Evolutionary conservation across 2,113 vertebrate species (phyloP).

Genomic region (Mormoops blainvillei): DNA sequence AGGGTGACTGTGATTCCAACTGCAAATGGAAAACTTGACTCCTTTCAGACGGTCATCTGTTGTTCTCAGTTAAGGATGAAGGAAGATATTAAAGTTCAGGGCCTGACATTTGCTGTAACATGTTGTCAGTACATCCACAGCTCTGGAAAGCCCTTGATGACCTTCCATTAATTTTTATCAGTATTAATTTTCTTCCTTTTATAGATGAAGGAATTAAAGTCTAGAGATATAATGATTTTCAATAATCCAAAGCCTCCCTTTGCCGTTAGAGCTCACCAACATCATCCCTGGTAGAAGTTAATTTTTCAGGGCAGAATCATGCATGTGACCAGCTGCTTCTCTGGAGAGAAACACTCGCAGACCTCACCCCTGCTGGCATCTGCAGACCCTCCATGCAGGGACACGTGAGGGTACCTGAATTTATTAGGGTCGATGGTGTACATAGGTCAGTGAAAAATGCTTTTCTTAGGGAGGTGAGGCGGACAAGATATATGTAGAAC

Average conservation of each 20-base stretch:
- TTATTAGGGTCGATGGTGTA: neutral
- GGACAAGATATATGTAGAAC: neutral
- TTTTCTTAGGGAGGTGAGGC: neutral
- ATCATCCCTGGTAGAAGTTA: neutral
- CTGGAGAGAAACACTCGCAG: neutral
- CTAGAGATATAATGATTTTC: neutral
- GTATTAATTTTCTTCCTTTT: conserved; percentile 38
- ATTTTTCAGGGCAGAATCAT: neutral
- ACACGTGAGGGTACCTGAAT: rapidly evolving
- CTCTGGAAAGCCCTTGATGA: conserved; percentile 11
- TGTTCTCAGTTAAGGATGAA: neutral
- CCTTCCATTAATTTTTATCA: conserved; percentile 50
- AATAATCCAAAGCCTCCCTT: conserved; percentile 4
- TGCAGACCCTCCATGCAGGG: no score
- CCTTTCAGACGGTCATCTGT: neutral
- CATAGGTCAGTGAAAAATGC: neutral
- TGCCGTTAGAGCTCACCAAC: neutral
- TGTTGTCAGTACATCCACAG: neutral
- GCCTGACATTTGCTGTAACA: neutral
- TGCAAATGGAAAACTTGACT: neutral
- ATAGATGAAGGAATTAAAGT: conserved; percentile 16
- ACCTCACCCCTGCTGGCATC: neutral
- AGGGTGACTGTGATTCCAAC: neutral
- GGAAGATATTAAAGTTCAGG: neutral
- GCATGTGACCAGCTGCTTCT: neutral